Percentiles rank a stretch among this genome's conserved stretches.
These are phyloP conservation scores for Chironomus striatipennis DNA, from an alignment of 1,140 invertebrate species.

Conservation along the genomic window DNA sequence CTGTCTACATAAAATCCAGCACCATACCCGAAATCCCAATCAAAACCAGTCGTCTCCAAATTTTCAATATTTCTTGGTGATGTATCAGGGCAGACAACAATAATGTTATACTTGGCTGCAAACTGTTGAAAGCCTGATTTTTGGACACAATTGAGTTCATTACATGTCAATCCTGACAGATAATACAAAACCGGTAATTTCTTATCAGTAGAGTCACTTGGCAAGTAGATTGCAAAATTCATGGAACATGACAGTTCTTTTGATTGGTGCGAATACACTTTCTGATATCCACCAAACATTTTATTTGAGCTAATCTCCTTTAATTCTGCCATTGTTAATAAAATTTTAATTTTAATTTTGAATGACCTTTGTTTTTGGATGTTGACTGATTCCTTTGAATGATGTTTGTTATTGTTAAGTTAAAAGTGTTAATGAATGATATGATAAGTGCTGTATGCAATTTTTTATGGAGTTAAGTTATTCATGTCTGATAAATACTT, in stretches of 20 bases:
- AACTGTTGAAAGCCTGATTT: constrained; percentile 89
- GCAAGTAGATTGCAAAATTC: constrained; percentile 88
- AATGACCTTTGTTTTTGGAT: not conserved
- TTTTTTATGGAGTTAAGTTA: too few relatives aligned
- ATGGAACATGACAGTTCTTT: constrained; percentile 74
- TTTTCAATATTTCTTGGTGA: constrained; percentile 89
- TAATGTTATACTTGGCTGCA: constrained; percentile 60
- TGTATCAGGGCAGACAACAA: constrained; percentile 85
- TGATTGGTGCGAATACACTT: constrained; percentile 78
- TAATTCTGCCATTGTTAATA: constrained; percentile 40
- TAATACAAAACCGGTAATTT: constrained; percentile 84
- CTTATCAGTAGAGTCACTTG: constrained; percentile 55
- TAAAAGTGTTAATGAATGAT: too few relatives aligned
- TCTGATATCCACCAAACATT: constrained; percentile 74
- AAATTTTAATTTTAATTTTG: not conserved
- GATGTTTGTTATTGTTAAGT: too few relatives aligned
- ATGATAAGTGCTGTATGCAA: too few relatives aligned
- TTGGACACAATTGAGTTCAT: constrained; percentile 91
- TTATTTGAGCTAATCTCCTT: constrained; percentile 59
- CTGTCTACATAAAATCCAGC: constrained; percentile 97
- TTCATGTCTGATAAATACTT: too few relatives aligned
- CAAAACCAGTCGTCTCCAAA: constrained; percentile 59
- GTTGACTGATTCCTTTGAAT: too few relatives aligned
- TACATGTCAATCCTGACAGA: constrained; percentile 91
- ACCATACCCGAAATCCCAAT: constrained; percentile 88